Conservation (phyloP, 2,888 invertebrate species). For the Brachypalpus laphriformis region DNA sequence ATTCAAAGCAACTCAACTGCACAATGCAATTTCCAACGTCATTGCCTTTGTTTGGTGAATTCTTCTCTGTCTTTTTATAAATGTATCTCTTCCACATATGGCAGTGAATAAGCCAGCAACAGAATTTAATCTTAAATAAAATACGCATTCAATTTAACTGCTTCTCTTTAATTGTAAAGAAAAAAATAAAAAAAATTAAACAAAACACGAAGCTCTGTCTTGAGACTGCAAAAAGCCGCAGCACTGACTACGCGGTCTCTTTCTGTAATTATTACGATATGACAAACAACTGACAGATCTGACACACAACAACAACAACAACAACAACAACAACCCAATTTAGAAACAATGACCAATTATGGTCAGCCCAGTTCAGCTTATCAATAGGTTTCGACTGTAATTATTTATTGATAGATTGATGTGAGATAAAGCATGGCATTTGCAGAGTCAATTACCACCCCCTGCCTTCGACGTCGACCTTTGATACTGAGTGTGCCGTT, state of each 20-base stretch:
- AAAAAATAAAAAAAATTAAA: neutral
- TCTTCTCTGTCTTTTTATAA: neutral
- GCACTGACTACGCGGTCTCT: too few relatives aligned
- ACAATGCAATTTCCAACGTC: slow-evolving; percentile 24
- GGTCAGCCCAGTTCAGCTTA: neutral
- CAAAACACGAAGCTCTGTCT: neutral
- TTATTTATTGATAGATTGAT: slow-evolving; percentile 14
- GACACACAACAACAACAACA: neutral
- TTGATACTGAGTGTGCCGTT: neutral
- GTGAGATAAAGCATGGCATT: slow-evolving; percentile 2
- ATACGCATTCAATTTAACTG: slow-evolving; percentile 19
- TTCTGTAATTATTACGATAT: neutral
- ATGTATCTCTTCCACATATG: neutral
- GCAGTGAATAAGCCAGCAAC: neutral
- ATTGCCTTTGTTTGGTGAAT: slow-evolving; percentile 20
- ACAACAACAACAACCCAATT: neutral
- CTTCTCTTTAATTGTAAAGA: neutral
- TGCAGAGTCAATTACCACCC: neutral
- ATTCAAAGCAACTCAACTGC: slow-evolving; percentile 6
- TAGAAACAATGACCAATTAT: slow-evolving; percentile 5
- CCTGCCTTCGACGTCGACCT: neutral
- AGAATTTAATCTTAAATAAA: slow-evolving; percentile 39
- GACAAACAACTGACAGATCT: slow-evolving; percentile 3
- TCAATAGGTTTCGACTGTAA: neutral
- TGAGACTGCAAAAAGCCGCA: neutral